phyloP scores from a whole-genome alignment of 2,797 vertebrate genomes.

The Eleutherodactylus coqui region DNA sequence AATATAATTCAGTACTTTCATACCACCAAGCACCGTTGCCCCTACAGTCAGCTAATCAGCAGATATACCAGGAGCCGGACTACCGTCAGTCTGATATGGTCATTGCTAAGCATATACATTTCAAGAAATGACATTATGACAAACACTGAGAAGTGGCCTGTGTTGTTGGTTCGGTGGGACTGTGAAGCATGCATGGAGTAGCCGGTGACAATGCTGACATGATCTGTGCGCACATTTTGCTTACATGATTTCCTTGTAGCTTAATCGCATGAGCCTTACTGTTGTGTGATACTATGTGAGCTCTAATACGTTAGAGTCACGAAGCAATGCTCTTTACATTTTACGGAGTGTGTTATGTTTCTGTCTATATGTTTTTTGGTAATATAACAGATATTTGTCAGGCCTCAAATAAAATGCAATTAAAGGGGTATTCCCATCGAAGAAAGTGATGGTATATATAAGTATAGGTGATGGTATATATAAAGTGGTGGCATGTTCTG shows the following conservation, averaged over 20 bases:
- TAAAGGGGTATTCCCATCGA: too few relatives aligned
- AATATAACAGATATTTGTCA: not conserved
- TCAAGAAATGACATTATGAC: not conserved
- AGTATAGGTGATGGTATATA: too few relatives aligned
- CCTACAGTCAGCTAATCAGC: too few relatives aligned
- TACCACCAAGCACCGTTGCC: too few relatives aligned
- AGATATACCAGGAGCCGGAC: too few relatives aligned
- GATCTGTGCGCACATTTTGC: not conserved
- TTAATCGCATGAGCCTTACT: constrained; percentile 39
- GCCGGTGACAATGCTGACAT: not conserved
- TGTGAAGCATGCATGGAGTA: constrained; percentile 25
- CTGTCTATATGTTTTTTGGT: not conserved
- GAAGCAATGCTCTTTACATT: not conserved
- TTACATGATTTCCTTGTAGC: not conserved
- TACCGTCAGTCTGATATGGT: not conserved
- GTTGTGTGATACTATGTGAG: constrained; percentile 13
- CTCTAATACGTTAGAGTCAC: not conserved
- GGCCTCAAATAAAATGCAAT: not conserved
- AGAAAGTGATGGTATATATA: too few relatives aligned
- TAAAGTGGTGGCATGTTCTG: too few relatives aligned
- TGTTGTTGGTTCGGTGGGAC: constrained; percentile 29
- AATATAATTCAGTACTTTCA: too few relatives aligned
- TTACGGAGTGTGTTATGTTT: not conserved
- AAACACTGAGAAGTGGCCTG: not conserved
- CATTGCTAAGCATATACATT: not conserved